phyloP scores from a whole-genome alignment of 2,113 vertebrate species.

The Oreochromis niloticus region DNA sequence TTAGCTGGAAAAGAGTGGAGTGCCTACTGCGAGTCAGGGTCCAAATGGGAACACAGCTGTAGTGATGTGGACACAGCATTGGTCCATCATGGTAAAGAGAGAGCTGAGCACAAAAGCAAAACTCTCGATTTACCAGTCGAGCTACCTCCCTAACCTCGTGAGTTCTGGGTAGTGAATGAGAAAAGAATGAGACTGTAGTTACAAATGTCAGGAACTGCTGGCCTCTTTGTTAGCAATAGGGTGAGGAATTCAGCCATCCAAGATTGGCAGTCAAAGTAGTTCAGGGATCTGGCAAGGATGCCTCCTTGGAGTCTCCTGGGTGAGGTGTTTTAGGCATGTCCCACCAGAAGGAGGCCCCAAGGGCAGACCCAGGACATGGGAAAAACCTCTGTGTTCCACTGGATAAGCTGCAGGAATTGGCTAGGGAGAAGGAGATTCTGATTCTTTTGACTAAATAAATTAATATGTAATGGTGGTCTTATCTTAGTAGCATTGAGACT shows the following conservation, averaged over 20 bases:
- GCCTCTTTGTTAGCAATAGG: neutral
- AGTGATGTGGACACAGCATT: rapidly evolving
- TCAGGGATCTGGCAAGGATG: neutral
- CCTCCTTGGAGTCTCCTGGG: neutral
- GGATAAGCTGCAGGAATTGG: neutral
- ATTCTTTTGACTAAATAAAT: neutral
- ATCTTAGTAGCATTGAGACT: rapidly evolving
- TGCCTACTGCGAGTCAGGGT: neutral
- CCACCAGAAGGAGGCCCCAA: neutral
- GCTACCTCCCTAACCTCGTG: neutral
- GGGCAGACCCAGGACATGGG: neutral
- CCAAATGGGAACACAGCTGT: neutral
- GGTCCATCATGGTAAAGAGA: neutral
- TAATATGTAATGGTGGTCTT: neutral
- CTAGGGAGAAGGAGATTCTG: neutral
- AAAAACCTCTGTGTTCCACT: neutral
- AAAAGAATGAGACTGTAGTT: neutral
- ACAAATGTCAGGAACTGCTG: neutral
- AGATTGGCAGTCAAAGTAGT: neutral
- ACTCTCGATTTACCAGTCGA: neutral
- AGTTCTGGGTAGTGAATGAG: neutral
- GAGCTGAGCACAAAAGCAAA: neutral
- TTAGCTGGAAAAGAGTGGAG: neutral
- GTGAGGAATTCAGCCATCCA: neutral
- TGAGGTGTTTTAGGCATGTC: neutral